Percentiles rank a stretch among this genome's conserved stretches.
These are phyloP conservation scores for Fundulus diaphanus DNA, from an alignment of 2,797 vertebrate genomes.

Conservation along the genomic window DNA sequence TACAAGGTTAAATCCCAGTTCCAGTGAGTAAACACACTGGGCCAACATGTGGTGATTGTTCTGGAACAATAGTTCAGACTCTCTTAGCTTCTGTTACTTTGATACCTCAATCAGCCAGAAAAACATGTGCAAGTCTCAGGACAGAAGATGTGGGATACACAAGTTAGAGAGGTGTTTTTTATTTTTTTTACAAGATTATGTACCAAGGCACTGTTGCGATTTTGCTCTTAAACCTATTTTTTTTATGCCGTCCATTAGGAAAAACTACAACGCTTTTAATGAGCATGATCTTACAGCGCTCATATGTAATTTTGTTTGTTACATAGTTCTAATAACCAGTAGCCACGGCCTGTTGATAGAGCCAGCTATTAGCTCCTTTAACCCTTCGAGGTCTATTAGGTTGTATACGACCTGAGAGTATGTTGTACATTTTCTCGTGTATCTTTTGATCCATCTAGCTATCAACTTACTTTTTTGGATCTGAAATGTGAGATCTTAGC, in stretches of 20 bases:
- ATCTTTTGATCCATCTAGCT: no score
- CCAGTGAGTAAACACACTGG: conserved; percentile 27
- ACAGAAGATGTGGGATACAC: neutral
- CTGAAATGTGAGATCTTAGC: no score
- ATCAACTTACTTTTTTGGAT: no score
- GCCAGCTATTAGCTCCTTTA: no score
- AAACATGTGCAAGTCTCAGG: neutral
- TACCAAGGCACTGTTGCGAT: neutral
- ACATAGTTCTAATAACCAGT: no score
- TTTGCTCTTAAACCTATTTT: conserved; percentile 2
- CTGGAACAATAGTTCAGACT: conserved; percentile 20
- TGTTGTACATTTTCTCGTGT: no score
- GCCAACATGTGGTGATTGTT: conserved; percentile 16
- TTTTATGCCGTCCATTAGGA: neutral
- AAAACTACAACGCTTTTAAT: neutral
- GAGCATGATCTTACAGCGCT: neutral
- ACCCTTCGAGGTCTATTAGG: no score
- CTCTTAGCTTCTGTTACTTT: conserved; percentile 2
- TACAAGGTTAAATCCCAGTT: conserved; percentile 37
- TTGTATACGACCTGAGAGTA: no score
- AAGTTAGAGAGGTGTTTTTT: neutral
- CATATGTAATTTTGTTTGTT: neutral
- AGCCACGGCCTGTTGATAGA: no score
- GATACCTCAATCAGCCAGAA: conserved; percentile 3
- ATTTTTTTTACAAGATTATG: neutral